phyloP scores from a whole-genome alignment of 2,797 vertebrate species.

The Hirundo rustica region DNA sequence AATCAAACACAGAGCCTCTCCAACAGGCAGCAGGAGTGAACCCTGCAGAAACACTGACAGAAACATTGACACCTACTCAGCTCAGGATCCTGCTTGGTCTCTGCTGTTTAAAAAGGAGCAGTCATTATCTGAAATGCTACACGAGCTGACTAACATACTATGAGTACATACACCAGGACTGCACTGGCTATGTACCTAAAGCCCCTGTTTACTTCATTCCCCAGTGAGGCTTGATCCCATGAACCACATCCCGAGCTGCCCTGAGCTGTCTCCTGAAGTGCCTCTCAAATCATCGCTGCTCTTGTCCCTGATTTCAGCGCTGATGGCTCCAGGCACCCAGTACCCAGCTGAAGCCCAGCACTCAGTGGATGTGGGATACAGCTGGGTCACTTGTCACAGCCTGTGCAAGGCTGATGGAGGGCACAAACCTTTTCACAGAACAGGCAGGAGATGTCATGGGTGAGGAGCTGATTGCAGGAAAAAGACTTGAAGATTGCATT shows the following conservation, averaged over 20 bases:
- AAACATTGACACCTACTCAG: neutral
- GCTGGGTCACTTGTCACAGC: accelerated
- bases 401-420: neutral
- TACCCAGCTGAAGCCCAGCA: neutral
- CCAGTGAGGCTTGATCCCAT: neutral
- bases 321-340: neutral
- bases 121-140: neutral
- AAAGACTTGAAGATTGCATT: neutral
- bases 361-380: neutral
- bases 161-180: neutral
- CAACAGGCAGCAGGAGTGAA: neutral
- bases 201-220: neutral
- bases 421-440: neutral
- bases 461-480: neutral
- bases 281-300: neutral
- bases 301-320: neutral
- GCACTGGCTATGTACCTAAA: neutral
- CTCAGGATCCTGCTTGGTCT: neutral
- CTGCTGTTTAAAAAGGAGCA: neutral
- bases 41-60: neutral
- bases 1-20: neutral
- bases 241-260: neutral
- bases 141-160: neutral
- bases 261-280: neutral
- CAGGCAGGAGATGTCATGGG: neutral